Percentiles rank a stretch among this genome's conserved stretches.
phyloP scores from a whole-genome alignment of 1,140 invertebrate genomes.

The Samia ricini region DNA sequence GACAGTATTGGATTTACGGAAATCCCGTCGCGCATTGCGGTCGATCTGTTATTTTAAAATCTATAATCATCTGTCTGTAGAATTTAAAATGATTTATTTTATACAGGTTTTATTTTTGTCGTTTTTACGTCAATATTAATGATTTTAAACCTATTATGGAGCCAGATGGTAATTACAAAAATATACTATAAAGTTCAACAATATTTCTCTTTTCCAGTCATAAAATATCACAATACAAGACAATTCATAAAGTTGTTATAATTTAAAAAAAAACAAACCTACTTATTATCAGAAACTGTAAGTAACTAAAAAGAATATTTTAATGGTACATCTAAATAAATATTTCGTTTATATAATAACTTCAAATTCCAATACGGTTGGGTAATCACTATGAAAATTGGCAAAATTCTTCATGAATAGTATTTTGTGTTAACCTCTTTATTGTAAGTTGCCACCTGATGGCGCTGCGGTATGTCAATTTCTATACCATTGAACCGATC shows the following conservation, averaged over 20 bases:
- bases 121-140: neutral
- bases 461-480: too few relatives aligned
- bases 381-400: too few relatives aligned
- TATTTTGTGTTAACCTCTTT: too few relatives aligned
- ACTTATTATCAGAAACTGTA: too few relatives aligned
- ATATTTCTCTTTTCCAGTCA: neutral
- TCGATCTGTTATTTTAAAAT: neutral
- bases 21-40: neutral
- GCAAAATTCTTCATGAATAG: too few relatives aligned
- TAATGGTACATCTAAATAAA: too few relatives aligned
- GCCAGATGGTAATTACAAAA: neutral
- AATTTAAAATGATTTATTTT: neutral
- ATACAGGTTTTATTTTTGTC: neutral
- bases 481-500: too few relatives aligned
- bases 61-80: neutral
- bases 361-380: too few relatives aligned
- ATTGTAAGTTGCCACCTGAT: too few relatives aligned
- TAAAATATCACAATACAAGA: neutral
- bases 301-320: too few relatives aligned
- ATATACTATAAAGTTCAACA: neutral
- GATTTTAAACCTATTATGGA: neutral
- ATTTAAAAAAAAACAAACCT: too few relatives aligned
- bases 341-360: too few relatives aligned
- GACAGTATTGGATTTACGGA: constrained; percentile 1
- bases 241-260: neutral